Base-by-base conservation (phyloP, 1,140 invertebrate species). In the Calliopsis andreniformis region DNA sequence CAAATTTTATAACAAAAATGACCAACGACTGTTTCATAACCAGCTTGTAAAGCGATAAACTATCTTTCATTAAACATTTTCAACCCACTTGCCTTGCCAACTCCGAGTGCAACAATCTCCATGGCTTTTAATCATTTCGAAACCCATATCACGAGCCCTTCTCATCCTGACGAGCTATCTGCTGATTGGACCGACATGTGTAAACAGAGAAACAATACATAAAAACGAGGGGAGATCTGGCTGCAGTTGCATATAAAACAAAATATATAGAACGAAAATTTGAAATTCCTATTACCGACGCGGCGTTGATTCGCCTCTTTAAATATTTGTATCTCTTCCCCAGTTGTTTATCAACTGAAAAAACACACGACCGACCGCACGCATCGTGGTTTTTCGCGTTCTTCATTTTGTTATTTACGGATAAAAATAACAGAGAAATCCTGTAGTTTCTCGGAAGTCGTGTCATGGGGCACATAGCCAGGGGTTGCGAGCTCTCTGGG, bases 321-420 rank as follows among this genome's bases (percentile, higher is more conserved):
- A 56, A 75, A 75, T 67, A 68, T 75, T 67, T 75, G 28, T 56
- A 56, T 66, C 30, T n/a, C 2, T 6, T n/a, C 14, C 43, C 8
- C 49, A 3, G 35, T 47, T 32, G 30, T 67, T 45, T 56, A 25
- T 58, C 39, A 6, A 35, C 14, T 12, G 10, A 0, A 7, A 5
- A 7, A 4, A n/a, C 16, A 10, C 0, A 10, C 1, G 2, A 5
- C 2, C 8, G 14, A 49, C 10, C 12, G 49, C 3, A 30, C 4
- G 23, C 23, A 45, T 5, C 25, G 4, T 7, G 12, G 0, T 66
- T 16, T 7, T n/a, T 23, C 23, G 1, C 43, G 18, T 25, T 35
- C 32, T 32, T 35, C n/a, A 3, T 39, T 6, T n/a, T 16, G 47
- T 12, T 1, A 35, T 39, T 66, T 18, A 10, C 43, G 23, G 7